Percentiles rank a stretch among this genome's conserved stretches.
Evolutionary conservation across 2,113 vertebrate species (phyloP).

Genomic region (Rhombomys opimus): DNA sequence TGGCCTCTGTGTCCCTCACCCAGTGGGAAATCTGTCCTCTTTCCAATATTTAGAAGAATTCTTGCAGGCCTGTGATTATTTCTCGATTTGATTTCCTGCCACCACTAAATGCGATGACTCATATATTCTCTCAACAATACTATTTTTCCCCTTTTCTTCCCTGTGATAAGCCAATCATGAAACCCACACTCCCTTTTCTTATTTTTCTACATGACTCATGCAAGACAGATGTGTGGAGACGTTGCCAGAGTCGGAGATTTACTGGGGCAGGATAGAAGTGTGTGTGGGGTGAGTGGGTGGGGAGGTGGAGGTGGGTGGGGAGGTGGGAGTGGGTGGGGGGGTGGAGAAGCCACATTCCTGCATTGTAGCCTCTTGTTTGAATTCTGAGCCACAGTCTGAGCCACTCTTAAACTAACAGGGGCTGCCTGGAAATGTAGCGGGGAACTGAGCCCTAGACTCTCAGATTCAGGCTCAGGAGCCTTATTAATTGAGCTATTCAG

Average conservation of each 20-base stretch:
- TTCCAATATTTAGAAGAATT: not conserved
- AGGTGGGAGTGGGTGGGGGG: not conserved
- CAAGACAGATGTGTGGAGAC: not conserved
- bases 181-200: not conserved
- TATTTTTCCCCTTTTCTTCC: not conserved
- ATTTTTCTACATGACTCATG: not conserved
- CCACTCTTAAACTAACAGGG: no score
- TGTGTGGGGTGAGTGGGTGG: no score
- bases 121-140: not conserved
- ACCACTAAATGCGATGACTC: not conserved
- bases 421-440: no score
- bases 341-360: not conserved
- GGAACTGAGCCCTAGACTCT: no score
- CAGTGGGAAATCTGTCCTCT: slow-evolving; percentile 5
- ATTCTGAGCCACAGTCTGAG: no score
- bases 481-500: no score
- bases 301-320: not conserved
- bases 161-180: not conserved
- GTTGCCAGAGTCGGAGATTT: not conserved
- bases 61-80: not conserved
- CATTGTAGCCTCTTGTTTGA: rapidly evolving
- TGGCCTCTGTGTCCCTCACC: not conserved
- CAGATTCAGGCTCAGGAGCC: no score
- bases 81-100: slow-evolving; percentile 37
- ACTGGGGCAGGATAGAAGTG: not conserved